Percentiles rank a stretch among this genome's conserved stretches.
These are phyloP conservation scores for Sarcophaga rosellei DNA, from an alignment of 2,888 invertebrate species.

Conservation along the genomic window DNA sequence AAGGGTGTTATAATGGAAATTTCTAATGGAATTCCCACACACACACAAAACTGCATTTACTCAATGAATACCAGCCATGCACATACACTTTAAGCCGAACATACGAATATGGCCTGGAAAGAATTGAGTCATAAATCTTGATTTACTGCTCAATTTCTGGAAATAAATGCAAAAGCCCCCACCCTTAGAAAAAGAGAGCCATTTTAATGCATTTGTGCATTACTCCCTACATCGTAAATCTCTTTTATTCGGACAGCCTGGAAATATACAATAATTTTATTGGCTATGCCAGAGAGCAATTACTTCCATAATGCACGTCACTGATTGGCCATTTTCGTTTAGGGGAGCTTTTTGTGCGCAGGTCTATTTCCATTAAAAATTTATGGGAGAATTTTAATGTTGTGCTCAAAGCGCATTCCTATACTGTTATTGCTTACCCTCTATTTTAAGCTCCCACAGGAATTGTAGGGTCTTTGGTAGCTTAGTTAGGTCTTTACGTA, in stretches of 20 bases:
- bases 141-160: slow-evolving; percentile 26
- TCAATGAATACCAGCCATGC: slow-evolving; percentile 38
- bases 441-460: slow-evolving; percentile 59
- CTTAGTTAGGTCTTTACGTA: neutral
- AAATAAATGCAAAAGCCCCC: neutral
- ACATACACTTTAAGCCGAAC: slow-evolving; percentile 3
- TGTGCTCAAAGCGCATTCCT: slow-evolving; percentile 62
- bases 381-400: slow-evolving; percentile 52
- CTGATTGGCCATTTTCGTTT: slow-evolving; percentile 73
- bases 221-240: slow-evolving; percentile 44
- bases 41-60: slow-evolving; percentile 69
- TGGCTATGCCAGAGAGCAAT: slow-evolving; percentile 57
- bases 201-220: slow-evolving; percentile 37
- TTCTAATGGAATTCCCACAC: slow-evolving; percentile 58
- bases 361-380: slow-evolving; percentile 68
- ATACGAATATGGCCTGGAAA: neutral
- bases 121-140: slow-evolving; percentile 61
- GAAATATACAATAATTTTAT: slow-evolving; percentile 69
- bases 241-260: slow-evolving; percentile 59
- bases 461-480: slow-evolving; percentile 56
- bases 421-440: neutral
- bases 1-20: slow-evolving; percentile 61
- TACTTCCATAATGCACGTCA: slow-evolving; percentile 26
- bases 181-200: slow-evolving; percentile 3
- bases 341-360: slow-evolving; percentile 76